phyloP scores from a whole-genome alignment of 2,797 vertebrate genomes.

The Eulemur rubriventer region DNA sequence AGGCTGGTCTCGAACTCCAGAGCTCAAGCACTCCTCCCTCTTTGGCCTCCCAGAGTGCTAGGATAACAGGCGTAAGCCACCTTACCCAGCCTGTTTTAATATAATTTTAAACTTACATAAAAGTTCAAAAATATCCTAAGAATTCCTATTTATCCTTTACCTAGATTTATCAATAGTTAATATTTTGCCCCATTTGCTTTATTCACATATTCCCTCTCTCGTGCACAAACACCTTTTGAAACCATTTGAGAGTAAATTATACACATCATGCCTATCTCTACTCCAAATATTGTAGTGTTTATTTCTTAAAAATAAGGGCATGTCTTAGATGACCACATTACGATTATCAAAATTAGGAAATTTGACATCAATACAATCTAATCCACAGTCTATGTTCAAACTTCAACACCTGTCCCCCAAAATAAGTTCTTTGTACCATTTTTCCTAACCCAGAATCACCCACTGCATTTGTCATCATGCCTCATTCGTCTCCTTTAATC shows the following conservation, averaged over 20 bases:
- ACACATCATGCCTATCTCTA: neutral
- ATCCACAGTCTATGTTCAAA: neutral
- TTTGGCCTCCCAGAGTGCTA: neutral
- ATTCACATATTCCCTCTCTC: neutral
- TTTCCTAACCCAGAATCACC: neutral
- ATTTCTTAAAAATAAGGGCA: slow-evolving; percentile 21
- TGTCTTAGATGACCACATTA: neutral
- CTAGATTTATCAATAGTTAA: neutral
- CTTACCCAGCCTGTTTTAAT: neutral
- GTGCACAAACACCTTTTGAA: neutral
- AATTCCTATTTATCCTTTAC: neutral
- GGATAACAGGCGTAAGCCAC: neutral
- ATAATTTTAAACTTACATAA: slow-evolving; percentile 31
- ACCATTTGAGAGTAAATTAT: neutral
- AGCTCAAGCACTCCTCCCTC: neutral
- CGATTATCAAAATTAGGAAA: neutral
- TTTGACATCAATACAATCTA: neutral
- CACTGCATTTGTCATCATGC: neutral
- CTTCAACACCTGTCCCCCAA: neutral
- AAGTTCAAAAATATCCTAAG: neutral
- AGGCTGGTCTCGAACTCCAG: neutral
- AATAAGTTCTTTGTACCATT: neutral
- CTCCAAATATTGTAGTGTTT: neutral
- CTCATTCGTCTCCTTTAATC: neutral
- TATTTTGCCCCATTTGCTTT: neutral